Percentiles rank a stretch among this genome's conserved stretches.
Evolutionary conservation across 2,888 invertebrate genomes (phyloP).

Genomic region (Acanthacorydalis orientalis): DNA sequence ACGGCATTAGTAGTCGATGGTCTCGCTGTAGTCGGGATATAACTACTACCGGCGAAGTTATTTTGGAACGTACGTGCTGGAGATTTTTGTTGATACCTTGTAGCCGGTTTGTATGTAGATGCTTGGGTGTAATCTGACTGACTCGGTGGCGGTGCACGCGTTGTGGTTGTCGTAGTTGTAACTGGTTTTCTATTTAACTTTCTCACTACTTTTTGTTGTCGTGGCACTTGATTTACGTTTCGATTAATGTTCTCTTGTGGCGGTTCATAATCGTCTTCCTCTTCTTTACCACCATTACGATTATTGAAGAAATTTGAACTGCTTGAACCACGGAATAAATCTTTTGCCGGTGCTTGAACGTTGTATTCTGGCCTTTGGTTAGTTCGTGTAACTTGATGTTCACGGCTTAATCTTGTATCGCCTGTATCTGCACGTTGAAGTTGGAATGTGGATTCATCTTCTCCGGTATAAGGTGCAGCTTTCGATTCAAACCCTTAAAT

Average conservation of each 20-base stretch:
- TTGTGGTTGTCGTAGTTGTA: conserved; percentile 18
- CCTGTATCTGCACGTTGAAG: conserved; percentile 56
- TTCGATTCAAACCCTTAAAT: conserved; percentile 44
- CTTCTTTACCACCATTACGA: conserved; percentile 39
- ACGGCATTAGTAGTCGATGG: conserved; percentile 17
- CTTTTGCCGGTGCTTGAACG: conserved; percentile 20
- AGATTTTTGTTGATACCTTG: conserved; percentile 5
- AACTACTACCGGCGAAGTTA: conserved; percentile 30
- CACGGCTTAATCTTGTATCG: conserved; percentile 26
- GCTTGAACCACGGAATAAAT: conserved; percentile 51
- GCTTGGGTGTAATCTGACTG: conserved; percentile 16
- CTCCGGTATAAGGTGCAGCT: conserved; percentile 37
- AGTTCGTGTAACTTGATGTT: conserved; percentile 23
- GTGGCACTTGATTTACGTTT: conserved; percentile 25
- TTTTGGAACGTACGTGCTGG: conserved; percentile 16
- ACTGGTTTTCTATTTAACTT: conserved; percentile 24
- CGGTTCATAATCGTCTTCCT: conserved; percentile 29
- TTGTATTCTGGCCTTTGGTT: conserved; percentile 23
- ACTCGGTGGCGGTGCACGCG: conserved; percentile 8
- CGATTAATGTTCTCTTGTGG: conserved; percentile 28
- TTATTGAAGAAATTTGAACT: conserved; percentile 62
- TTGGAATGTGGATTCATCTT: conserved; percentile 55
- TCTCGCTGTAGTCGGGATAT: conserved; percentile 28
- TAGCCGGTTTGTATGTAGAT: conserved; percentile 12
- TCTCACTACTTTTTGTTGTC: conserved; percentile 24